Percentiles rank a stretch among this genome's conserved stretches.
phyloP scores from a whole-genome alignment of 2,113 vertebrate species.

The Plectropomus leopardus region DNA sequence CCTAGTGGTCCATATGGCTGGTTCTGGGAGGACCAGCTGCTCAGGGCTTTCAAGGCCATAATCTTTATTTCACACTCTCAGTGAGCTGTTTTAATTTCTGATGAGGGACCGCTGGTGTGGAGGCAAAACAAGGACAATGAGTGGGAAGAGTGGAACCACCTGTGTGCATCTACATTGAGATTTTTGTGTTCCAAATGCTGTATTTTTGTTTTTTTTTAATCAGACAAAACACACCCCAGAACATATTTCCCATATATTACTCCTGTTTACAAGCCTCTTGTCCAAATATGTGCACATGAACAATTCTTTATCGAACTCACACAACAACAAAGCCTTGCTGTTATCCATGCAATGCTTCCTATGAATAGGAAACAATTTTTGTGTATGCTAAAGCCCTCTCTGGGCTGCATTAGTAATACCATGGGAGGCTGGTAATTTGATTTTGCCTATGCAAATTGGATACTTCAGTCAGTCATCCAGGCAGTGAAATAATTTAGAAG shows the following conservation, averaged over 20 bases:
- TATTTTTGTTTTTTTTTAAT: neutral
- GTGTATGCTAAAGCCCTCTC: conserved; percentile 40
- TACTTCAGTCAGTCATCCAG: conserved; percentile 61
- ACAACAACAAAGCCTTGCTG: conserved; percentile 28
- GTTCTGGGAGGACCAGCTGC: conserved; percentile 74
- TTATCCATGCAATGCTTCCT: conserved; percentile 16
- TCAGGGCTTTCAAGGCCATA: conserved; percentile 60
- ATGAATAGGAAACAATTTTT: conserved; percentile 47
- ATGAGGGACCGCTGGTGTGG: conserved; percentile 45
- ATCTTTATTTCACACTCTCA: conserved; percentile 74
- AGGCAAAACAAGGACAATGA: conserved; percentile 18
- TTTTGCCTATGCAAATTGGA: conserved; percentile 65
- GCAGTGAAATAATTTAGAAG: conserved; percentile 61
- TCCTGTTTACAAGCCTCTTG: too few relatives aligned
- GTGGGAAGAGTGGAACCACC: conserved; percentile 28
- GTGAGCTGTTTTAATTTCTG: conserved; percentile 70
- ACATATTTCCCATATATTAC: conserved; percentile 15
- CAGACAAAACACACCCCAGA: neutral
- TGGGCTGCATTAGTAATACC: conserved; percentile 53
- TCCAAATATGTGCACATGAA: neutral
- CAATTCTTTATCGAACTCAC: conserved; percentile 7
- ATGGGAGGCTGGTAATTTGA: conserved; percentile 61
- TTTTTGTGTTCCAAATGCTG: neutral
- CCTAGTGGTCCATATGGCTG: conserved; percentile 72
- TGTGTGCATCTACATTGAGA: conserved; percentile 27